Base-by-base conservation (phyloP, 2,797 vertebrate species). In the Rhinella marina region DNA sequence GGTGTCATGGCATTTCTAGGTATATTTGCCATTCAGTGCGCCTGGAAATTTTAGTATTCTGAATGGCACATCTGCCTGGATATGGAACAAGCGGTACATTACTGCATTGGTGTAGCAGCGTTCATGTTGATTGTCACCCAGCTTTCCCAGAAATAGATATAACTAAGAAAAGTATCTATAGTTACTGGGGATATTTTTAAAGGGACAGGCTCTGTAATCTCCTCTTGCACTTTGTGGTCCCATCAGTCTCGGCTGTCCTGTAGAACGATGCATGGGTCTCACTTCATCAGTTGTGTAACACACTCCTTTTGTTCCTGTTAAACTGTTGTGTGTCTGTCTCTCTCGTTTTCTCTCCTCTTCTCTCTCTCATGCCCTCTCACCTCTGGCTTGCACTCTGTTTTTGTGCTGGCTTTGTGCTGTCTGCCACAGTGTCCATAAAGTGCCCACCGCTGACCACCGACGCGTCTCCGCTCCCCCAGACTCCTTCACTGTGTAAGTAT, bases 401-500 rank as follows among this genome's bases (percentile, higher is more conserved):
- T 92, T 92, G 92, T 92, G 87, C 92, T 85, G 91, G 91, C 92
- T 94, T 92, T 94, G 91, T 95, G 91, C 92, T 72, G 92, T 92
- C 90, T 92, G 93, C 93, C 93, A 82, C 97, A 99, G 98, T 95
- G 96, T 97, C 96, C 98, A 98, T 95, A 99, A 99, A 97, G 98
- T 98, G 95, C 97, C 96, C 94, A 95, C 97, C 94, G 97, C 96
- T 93, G 98, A 99, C 95, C 95, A 98, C 95, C 96, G 98, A 93
- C 97, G 98, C 94, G 98, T 99, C 93, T 99, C 98, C 87, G 98
- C 98, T 95, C 98, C 98, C 96, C 97, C 98, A 0, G 98, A 98
- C 95, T 98, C 98, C 96, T 99, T 99, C 96, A 96, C 96, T 93
- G 96, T 97, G 98, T 99, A 97, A 99, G 98, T 99, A 98, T 95